Evolutionary conservation across 1,140 invertebrate genomes (phyloP), one percentile per base, ranked within the genome.

Genomic region (Papilio polytes): DNA sequence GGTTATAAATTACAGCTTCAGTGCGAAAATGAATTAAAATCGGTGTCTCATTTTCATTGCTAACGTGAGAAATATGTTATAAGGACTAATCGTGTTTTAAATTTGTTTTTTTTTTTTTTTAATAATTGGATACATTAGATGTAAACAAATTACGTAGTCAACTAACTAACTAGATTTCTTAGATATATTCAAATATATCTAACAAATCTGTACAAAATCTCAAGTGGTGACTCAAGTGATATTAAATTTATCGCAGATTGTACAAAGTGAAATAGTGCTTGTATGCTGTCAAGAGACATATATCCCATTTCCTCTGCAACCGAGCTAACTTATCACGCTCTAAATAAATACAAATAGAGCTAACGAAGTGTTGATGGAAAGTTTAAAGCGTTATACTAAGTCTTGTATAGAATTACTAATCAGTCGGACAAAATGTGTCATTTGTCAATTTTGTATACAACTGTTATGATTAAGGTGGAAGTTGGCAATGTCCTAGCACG

Each of bases 331-430:
- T 92, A 92, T 93, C 89, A 92, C 87, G 87, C 82, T 90, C 83
- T 90, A 93, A 92, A 92, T 93, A 93, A 93, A 92, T 86, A 93
- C 90, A 92, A 93, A 92, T 86, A 90, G 83, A 81, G 80, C 90
- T 93, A 94, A 94, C 90, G 91, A 94, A 90, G 91, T 94, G 92
- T 86, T 86, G 91, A 94, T 88, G 89, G 88, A 89, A 91, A 90
- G 89, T 92, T 13, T 93, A 89, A 93, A 93, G 22, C 59, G 22
- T 63, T 20, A 9, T 18, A 56, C 59, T 63, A 3, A 22, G 22
- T 63, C 20, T 22, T 26, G 20, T 22, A 63, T 63, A 63, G 59
- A 63, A 63, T 63, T 63, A 63, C 59, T 63, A 63, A 63, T 26
- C 59, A 63, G 20, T 12, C 9, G 9, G 59, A 63, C 59, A 26